Evolutionary conservation across 2,797 vertebrate genomes (phyloP), one percentile per base, ranked within the genome.

Genomic region (Chelidonichthys spinosus): DNA sequence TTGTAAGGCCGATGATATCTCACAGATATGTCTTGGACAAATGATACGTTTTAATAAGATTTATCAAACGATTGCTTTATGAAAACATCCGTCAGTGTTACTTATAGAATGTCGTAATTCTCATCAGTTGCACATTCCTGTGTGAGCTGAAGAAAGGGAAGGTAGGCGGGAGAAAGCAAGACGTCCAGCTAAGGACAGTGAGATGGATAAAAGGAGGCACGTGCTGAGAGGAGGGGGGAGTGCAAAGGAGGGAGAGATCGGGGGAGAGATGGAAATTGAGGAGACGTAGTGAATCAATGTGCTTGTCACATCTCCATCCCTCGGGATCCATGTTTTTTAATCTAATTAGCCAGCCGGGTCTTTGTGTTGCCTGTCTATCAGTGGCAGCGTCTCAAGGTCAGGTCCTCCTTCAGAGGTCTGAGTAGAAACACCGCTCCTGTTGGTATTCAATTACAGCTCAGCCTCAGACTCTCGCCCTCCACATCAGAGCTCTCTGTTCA

Each of bases 301-400:
- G 91, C 92, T 84, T 85, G 93, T 94, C 93, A 94, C 94, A 94
- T 93, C 92, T 89, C 81, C 82, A 88, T 93, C 91, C 92, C 91
- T 65, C 47, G 78, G 85, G 92, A 92, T 93, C 89, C 89, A 87
- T 92, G 93, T 93, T 94, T 94, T 93, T 94, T 94, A 93, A 94
- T 94, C 91, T 92, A 94, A 95, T 95, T 95, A 94, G 90, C 84
- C 70, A 79, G 89, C 73, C 74, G 56, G 82, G 78, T 90, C 92
- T 94, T 92, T 92, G 90, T 93, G 90, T 91, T 89, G 92, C 89
- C 92, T 92, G 93, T 93, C 93, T 93, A 89, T 94, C 91, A 91
- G 86, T 59, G 11, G 79, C 46, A 65, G 74, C 60, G 52, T 87
- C 87, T 91, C 92, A 94, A 94, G 93, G 94, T 93, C 92, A 92